phyloP scores from a whole-genome alignment of 35 echinoderm and acorn worm genomes.

The Nesometra sesokonis region DNA sequence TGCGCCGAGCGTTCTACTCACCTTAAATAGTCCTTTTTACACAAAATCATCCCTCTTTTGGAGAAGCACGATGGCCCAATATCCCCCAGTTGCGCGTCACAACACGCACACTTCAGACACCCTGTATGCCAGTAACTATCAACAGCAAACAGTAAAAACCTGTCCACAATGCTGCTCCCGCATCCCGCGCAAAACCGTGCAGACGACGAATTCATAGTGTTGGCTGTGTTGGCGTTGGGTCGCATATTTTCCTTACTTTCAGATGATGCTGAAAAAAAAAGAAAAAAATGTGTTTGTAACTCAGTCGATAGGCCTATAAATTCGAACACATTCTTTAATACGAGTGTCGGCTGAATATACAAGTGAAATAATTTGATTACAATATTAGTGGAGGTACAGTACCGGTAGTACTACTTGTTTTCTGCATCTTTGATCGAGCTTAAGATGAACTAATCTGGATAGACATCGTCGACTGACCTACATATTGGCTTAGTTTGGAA shows the following conservation, averaged over 20 bases:
- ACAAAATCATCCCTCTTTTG: slow-evolving; percentile 89
- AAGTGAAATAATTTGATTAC: background rate
- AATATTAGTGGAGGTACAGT: background rate
- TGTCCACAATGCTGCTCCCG: slow-evolving; percentile 84
- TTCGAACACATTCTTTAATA: no score
- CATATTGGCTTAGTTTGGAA: background rate
- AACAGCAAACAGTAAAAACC: slow-evolving; percentile 83
- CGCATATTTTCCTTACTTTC: background rate
- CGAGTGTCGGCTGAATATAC: no score
- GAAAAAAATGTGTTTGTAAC: background rate
- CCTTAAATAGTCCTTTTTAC: slow-evolving; percentile 99
- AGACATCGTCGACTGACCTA: background rate
- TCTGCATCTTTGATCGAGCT: background rate
- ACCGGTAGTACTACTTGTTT: no score
- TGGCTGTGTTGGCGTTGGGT: background rate
- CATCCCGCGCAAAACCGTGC: slow-evolving; percentile 89
- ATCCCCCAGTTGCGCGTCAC: slow-evolving; percentile 75
- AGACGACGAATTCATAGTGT: background rate
- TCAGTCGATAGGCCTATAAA: background rate
- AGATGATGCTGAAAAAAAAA: background rate
- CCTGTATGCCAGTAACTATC: slow-evolving; percentile 98
- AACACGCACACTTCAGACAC: slow-evolving; percentile 88
- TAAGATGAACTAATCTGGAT: background rate
- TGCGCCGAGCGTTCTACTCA: slow-evolving; percentile 16
- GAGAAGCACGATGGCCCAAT: slow-evolving; percentile 92